Evolutionary conservation across 2,888 invertebrate species (phyloP).

Genomic region (Eupithecia centaureata): DNA sequence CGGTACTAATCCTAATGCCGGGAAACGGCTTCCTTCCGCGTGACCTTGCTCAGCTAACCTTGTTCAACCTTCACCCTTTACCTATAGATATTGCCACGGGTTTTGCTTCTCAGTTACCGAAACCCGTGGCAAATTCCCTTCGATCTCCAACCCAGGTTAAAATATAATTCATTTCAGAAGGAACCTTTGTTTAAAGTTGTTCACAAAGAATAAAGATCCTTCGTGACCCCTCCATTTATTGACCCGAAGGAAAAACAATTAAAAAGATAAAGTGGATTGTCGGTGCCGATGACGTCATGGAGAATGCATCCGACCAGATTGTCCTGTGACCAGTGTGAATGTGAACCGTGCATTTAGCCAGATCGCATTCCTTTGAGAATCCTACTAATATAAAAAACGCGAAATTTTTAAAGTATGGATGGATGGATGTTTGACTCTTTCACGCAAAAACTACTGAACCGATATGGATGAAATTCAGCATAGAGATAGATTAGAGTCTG

Average conservation of each 20-base stretch:
- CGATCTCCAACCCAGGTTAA: not conserved
- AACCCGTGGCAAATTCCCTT: too few species aligned
- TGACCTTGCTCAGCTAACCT: constrained; percentile 4
- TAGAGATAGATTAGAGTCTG: too few species aligned
- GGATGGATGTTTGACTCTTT: not conserved
- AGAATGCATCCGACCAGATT: constrained; percentile 43
- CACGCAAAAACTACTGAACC: not conserved
- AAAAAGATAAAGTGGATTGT: constrained; percentile 46
- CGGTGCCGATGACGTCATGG: constrained; percentile 53
- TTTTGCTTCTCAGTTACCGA: not conserved
- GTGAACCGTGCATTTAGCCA: not conserved
- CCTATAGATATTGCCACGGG: not conserved
- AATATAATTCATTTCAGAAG: not conserved
- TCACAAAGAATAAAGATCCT: constrained; percentile 11
- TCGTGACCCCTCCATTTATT: constrained; percentile 25
- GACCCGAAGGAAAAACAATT: constrained; percentile 46
- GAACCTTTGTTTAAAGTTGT: not conserved
- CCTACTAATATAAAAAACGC: not conserved
- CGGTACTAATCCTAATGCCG: not conserved
- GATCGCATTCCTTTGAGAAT: not conserved
- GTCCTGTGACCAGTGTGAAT: constrained; percentile 21
- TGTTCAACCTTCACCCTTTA: constrained; percentile 4
- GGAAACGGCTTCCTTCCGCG: not conserved
- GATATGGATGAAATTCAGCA: too few species aligned
- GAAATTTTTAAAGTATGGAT: too few species aligned